Base-by-base conservation (phyloP, 2,888 invertebrate genomes). In the Octodonta nipae region DNA sequence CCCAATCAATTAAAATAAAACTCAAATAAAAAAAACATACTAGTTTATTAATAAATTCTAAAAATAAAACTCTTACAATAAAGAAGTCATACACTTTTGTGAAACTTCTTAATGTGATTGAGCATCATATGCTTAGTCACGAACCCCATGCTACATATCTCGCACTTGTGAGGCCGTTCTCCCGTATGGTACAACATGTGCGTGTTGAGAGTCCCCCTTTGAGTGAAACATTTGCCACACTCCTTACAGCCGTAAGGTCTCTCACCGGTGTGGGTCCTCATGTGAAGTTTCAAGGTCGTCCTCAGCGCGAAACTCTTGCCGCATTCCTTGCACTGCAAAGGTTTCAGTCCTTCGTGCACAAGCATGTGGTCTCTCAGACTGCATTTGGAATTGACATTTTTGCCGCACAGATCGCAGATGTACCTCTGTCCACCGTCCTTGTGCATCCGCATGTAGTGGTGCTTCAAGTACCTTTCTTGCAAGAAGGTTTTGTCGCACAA, bases 201-300 rank as follows among this genome's bases (percentile, higher is more conserved):
- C 1, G 51, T 44, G 27, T 54, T 54, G n/a, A 51, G 46, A 10
- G 51, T 38, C 12, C 42, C 32, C 29, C 35, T 42, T 13, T 44
- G 36, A 5, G 36, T 41, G 28, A 45, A 45, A 22, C 30, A 33
- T 32, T 66, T 67, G 1, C 64, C 66, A 27, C 73, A 71, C 5
- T 61, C 58, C 3, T 64, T 60, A 40, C 72, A 71, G 2, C 65
- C 57, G 40, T 65, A 67, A 15, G 68, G 57, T 31, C 60, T 58
- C 41, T 68, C 70, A 4, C 70, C 70, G 0, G 68, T 67, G 38
- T 71, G 72, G 34, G 66, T 66, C 32, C 70, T 58, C 28, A 44
- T 28, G 13, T 46, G 45, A 2, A 44, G 37, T 13, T 45, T 49
- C 5, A 49, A 40, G 15, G 47, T 44, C 13, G 45, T 44, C 22